A percentile compares a stretch with the other conserved stretches of the same genome.
Evolutionary conservation across 2,113 vertebrate genomes (phyloP).

Genomic region (Paradoxurus hermaphroditus): DNA sequence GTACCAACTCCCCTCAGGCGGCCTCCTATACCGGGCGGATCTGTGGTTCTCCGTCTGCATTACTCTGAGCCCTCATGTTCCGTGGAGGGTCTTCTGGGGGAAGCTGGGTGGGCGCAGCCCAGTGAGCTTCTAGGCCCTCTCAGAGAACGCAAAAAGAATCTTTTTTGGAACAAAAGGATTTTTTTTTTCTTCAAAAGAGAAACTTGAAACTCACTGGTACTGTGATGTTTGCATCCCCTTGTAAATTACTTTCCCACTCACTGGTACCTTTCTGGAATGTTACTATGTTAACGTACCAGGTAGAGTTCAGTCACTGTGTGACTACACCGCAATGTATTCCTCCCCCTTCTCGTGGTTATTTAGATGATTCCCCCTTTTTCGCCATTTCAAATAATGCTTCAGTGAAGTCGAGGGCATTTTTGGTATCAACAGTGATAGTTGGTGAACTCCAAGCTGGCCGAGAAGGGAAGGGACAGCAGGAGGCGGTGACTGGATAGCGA

Average conservation of each 20-base stretch:
- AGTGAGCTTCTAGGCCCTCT: not conserved
- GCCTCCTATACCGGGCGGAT: not conserved
- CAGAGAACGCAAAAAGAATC: not conserved
- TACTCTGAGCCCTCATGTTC: not conserved
- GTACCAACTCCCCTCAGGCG: not conserved
- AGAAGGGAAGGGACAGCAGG: not conserved
- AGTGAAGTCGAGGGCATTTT: not conserved
- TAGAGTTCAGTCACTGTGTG: not conserved
- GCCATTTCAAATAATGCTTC: not conserved
- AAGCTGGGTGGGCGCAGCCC: not conserved
- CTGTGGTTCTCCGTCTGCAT: not conserved
- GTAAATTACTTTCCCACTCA: not conserved
- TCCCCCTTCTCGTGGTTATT: not conserved
- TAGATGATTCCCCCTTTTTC: not conserved
- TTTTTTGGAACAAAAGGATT: not conserved
- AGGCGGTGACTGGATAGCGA: not conserved
- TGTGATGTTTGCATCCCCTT: not conserved
- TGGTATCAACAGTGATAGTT: not conserved
- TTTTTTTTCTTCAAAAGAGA: not conserved
- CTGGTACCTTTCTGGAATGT: not conserved
- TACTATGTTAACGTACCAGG: not conserved
- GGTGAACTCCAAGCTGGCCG: not conserved
- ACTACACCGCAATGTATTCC: not conserved
- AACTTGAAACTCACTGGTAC: not conserved
- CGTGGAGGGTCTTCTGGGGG: not conserved